phyloP scores from a whole-genome alignment of 2,888 invertebrate genomes.

The Xestoiulus laeticollis region DNA sequence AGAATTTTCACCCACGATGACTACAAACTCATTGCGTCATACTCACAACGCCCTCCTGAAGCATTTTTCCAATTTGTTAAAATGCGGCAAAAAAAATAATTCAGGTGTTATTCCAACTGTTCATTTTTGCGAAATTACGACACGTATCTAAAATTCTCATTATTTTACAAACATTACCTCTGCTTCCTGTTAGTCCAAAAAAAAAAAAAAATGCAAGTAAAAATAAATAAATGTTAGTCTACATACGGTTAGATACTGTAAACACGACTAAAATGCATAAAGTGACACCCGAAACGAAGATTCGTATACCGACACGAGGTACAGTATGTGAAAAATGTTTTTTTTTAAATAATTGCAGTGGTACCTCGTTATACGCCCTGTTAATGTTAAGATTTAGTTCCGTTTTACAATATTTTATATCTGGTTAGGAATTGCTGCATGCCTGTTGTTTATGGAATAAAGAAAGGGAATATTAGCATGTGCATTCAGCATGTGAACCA shows the following conservation, averaged over 20 bases:
- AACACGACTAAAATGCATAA: no score
- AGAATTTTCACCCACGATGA: not conserved
- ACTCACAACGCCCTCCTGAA: conserved; percentile 10
- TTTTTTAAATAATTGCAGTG: no score
- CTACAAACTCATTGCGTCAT: not conserved
- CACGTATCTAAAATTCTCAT: not conserved
- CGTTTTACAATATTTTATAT: no score
- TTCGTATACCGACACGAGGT: no score
- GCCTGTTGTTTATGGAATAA: no score
- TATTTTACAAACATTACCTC: conserved; percentile 43
- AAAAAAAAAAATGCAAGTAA: conserved; percentile 11
- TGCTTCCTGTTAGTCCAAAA: conserved; percentile 44
- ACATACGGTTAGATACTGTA: not conserved
- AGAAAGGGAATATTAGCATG: no score
- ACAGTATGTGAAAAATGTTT: no score
- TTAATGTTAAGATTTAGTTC: no score
- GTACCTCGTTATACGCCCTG: no score
- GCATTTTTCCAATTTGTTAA: not conserved
- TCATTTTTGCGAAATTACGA: not conserved
- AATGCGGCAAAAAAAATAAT: not conserved
- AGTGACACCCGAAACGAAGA: no score
- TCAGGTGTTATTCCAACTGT: not conserved
- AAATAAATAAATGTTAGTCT: conserved; percentile 12
- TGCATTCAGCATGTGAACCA: no score
- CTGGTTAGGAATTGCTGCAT: no score